Conservation (phyloP, 2,797 vertebrate genomes). For the Liparis tanakae region DNA sequence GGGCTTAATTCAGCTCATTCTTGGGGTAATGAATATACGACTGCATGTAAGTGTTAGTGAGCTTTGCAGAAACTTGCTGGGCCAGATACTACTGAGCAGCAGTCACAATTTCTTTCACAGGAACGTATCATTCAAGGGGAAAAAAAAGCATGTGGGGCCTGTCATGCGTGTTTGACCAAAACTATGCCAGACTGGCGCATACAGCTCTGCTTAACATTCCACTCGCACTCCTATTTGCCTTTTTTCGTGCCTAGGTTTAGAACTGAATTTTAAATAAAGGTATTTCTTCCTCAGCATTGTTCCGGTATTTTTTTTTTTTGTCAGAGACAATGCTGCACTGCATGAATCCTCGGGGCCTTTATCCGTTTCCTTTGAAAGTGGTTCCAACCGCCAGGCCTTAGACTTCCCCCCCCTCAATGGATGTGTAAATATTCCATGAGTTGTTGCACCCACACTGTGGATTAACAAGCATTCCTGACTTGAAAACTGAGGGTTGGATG, state of each 20-base stretch:
- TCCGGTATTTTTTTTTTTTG: conserved; percentile 63
- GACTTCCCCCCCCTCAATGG: conserved; percentile 46
- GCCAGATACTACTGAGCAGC: conserved; percentile 38
- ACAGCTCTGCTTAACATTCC: conserved; percentile 77
- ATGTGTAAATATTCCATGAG: conserved; percentile 84
- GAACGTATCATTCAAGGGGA: conserved; percentile 40
- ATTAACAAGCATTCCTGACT: conserved; percentile 67
- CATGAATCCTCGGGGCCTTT: conserved; percentile 81
- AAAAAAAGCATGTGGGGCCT: conserved; percentile 23
- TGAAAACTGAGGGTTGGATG: conserved; percentile 50
- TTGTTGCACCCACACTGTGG: conserved; percentile 56
- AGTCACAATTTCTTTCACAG: conserved; percentile 37
- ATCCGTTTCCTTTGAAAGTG: conserved; percentile 81
- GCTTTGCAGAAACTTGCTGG: conserved; percentile 28
- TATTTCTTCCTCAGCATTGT: conserved; percentile 75
- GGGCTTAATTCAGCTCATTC: conserved; percentile 39
- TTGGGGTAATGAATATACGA: conserved; percentile 36
- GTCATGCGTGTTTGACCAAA: conserved; percentile 66
- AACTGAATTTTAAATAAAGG: conserved; percentile 85
- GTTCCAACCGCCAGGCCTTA: conserved; percentile 75
- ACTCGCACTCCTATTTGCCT: conserved; percentile 72
- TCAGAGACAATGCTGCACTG: conserved; percentile 77
- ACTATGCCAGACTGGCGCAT: conserved; percentile 57
- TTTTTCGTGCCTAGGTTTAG: conserved; percentile 77
- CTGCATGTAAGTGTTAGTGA: conserved; percentile 23